Conservation (phyloP, 2,797 vertebrate species). For the Sebastes alutus region DNA sequence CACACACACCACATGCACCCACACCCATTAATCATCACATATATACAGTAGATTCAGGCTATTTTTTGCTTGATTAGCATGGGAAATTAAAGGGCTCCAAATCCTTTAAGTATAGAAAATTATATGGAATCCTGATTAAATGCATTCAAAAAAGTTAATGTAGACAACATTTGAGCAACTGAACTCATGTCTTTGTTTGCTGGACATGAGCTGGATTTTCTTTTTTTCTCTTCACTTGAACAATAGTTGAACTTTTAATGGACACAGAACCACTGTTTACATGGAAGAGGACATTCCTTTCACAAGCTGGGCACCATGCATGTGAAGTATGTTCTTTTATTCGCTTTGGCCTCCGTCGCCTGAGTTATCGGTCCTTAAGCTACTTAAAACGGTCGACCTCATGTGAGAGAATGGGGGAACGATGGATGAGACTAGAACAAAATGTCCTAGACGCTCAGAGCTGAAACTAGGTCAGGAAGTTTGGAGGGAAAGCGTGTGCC, state of each 20-base stretch:
- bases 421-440: constrained; percentile 78
- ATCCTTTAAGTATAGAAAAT: constrained; percentile 10
- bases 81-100: background rate
- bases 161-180: background rate
- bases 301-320: constrained; percentile 14
- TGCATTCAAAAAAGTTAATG: background rate
- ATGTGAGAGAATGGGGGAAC: constrained; percentile 66
- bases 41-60: background rate
- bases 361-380: constrained; percentile 56
- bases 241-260: background rate
- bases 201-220: background rate
- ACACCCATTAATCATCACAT: background rate
- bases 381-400: constrained; percentile 71
- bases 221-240: background rate
- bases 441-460: constrained; percentile 79
- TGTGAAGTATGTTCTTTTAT: constrained; percentile 40
- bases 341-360: constrained; percentile 33
- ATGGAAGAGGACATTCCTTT: constrained; percentile 24
- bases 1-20: background rate
- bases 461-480: constrained; percentile 80
- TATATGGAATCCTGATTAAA: background rate
- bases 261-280: constrained; percentile 26
- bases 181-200: background rate
- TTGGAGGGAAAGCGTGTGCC: constrained; percentile 64
- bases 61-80: background rate